These are phyloP conservation scores for Cottus gobio DNA, from an alignment of 2,113 vertebrate genomes.

Conservation along the genomic window DNA sequence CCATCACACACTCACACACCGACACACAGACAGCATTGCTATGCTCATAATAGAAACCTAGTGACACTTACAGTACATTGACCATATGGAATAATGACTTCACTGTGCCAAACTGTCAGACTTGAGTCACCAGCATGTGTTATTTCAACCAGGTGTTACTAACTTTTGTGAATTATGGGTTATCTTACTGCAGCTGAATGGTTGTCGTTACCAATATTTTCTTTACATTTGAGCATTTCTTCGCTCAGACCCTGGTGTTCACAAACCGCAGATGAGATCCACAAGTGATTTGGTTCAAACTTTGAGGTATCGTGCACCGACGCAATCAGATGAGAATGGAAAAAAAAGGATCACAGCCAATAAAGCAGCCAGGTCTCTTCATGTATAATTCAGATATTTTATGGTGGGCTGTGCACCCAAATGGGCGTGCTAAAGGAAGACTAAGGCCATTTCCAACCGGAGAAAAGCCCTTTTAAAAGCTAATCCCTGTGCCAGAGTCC, in stretches of 20 bases:
- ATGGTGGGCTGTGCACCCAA: slow-evolving; percentile 79
- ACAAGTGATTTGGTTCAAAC: slow-evolving; percentile 39
- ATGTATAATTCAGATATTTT: slow-evolving; percentile 87
- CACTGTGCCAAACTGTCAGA: slow-evolving; percentile 74
- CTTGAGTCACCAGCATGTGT: slow-evolving; percentile 58
- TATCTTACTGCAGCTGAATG: slow-evolving; percentile 62
- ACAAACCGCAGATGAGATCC: slow-evolving; percentile 16
- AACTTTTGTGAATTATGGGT: slow-evolving; percentile 65
- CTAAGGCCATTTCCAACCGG: slow-evolving; percentile 81
- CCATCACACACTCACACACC: slow-evolving; percentile 73
- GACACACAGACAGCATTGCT: slow-evolving; percentile 75
- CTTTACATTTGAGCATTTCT: slow-evolving; percentile 50
- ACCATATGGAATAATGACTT: slow-evolving; percentile 81
- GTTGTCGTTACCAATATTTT: slow-evolving; percentile 63
- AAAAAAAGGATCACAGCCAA: slow-evolving; percentile 79
- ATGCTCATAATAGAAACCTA: slow-evolving; percentile 76
- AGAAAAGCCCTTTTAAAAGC: slow-evolving; percentile 85
- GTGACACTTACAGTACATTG: slow-evolving; percentile 77
- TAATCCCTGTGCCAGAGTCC: slow-evolving; percentile 82
- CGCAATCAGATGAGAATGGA: slow-evolving; percentile 74
- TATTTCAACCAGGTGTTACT: slow-evolving; percentile 67
- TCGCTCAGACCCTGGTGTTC: slow-evolving; percentile 35
- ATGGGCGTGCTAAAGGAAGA: slow-evolving; percentile 79
- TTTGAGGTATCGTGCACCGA: slow-evolving; percentile 51
- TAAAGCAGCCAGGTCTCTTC: slow-evolving; percentile 83